Percentiles rank a stretch among this genome's conserved stretches.
Evolutionary conservation across 1,140 invertebrate genomes (phyloP).

Genomic region (Pseudomyrmex cubaensis): DNA sequence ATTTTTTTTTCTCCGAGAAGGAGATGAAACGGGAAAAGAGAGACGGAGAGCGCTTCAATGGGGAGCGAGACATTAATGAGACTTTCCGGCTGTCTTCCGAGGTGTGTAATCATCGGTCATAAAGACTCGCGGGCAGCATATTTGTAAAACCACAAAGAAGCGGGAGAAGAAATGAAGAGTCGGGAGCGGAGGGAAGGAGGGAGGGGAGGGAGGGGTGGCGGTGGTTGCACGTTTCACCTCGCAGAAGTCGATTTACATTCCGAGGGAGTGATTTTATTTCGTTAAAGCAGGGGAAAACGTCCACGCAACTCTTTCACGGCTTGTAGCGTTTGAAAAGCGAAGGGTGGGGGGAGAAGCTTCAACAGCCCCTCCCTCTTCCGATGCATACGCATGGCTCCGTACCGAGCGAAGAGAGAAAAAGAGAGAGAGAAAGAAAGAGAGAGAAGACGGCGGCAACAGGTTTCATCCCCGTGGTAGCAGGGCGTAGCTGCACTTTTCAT

Average conservation of each 20-base stretch:
- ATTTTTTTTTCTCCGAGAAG: conserved; percentile 12
- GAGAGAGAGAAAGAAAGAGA: conserved; percentile 17
- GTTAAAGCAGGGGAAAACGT: conserved; percentile 63
- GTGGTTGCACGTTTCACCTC: not conserved
- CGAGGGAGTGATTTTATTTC: conserved; percentile 70
- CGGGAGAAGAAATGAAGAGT: conserved; percentile 22
- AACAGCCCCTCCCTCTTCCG: not conserved
- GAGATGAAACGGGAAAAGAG: conserved; percentile 13
- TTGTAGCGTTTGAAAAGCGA: not conserved
- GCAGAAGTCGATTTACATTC: conserved; percentile 73
- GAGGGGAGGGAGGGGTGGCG: not conserved
- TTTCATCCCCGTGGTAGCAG: conserved; percentile 77
- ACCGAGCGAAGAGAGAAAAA: not conserved
- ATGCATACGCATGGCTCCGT: too few relatives aligned
- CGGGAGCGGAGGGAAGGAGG: not conserved
- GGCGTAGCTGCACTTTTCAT: conserved; percentile 60
- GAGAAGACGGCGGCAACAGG: conserved; percentile 79
- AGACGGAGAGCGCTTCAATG: conserved; percentile 25
- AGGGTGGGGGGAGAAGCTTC: not conserved
- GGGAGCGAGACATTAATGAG: conserved; percentile 51
- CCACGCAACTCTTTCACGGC: conserved; percentile 10
- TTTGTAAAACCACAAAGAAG: conserved; percentile 59
- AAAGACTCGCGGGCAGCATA: conserved; percentile 68
- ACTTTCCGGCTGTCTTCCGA: conserved; percentile 37
- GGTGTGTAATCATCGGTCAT: conserved; percentile 76